A percentile compares a stretch with the other conserved stretches of the same genome.
Conservation (phyloP, 1,140 invertebrate species). For the Riptortus pedestris region DNA sequence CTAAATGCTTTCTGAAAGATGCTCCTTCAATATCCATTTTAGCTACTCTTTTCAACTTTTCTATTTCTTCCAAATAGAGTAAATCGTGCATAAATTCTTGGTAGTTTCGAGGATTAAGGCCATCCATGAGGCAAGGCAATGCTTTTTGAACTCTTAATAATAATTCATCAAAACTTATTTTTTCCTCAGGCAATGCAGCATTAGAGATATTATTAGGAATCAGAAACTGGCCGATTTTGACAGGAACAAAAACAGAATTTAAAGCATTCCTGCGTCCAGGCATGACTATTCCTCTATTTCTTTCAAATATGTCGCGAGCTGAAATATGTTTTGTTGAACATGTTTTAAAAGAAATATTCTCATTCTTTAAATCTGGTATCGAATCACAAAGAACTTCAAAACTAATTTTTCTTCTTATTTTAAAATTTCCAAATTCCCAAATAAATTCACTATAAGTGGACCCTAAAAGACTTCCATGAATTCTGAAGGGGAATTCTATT, state of each 20-base stretch:
- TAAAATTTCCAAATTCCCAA: not conserved
- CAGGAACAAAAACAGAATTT: not conserved
- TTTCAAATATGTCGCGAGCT: not conserved
- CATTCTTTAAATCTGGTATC: not conserved
- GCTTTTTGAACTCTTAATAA: not conserved
- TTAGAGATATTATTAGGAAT: not conserved
- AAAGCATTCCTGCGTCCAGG: not conserved
- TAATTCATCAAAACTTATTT: not conserved
- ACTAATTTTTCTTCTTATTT: not conserved
- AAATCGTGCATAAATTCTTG: constrained; percentile 13
- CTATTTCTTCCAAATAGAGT: constrained; percentile 22
- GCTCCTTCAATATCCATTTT: constrained; percentile 2
- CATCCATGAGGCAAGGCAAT: not conserved
- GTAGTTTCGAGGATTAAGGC: constrained; percentile 11
- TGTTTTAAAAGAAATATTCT: not conserved
- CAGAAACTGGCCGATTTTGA: not conserved
- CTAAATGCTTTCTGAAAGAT: not conserved
- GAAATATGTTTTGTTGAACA: not conserved
- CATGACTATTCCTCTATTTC: not conserved
- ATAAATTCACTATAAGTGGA: not conserved
- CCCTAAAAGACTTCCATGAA: not conserved
- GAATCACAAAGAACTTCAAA: not conserved
- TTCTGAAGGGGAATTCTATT: not conserved
- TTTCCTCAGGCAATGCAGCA: not conserved
- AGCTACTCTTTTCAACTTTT: not conserved